Evolutionary conservation across 2,888 invertebrate genomes (phyloP), one percentile per base, ranked within the genome.

Genomic region (Phengaris arion): DNA sequence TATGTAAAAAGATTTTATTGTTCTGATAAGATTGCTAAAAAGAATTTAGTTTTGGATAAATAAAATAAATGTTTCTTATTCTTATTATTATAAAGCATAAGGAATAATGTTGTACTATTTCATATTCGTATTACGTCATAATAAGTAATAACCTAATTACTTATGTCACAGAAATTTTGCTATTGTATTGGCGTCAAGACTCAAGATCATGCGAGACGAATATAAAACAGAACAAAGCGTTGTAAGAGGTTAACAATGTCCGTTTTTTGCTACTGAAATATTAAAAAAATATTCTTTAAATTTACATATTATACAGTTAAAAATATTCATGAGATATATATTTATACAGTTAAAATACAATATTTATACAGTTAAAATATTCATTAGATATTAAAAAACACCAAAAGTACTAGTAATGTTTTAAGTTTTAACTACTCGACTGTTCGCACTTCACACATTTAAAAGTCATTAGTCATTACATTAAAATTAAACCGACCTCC

Each of bases 141-240:
- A n/a, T n/a, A n/a, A n/a, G n/a, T n/a, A n/a, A n/a, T n/a, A n/a
- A n/a, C n/a, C n/a, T 59, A 15, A 9, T 4, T 15, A 64, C 59
- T 10, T 64, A 22, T 64, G 59, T 22, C 35, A 64, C 59, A 22
- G 35, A 52, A 52, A 52, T 52, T 52, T 52, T 35, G 35, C 64
- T 64, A 35, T 64, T 64, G 64, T 64, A n/a, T n/a, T n/a, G n/a
- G n/a, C n/a, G n/a, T 10, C 8, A 8, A 64, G 64, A 35, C 35
- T 64, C 64, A 64, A 35, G 12, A 64, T 64, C 64, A 64, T 12
- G 35, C 64, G 64, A 64, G 64, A 64, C 64, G 35, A 35, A 35
- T 22, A 10, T 59, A 59, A 35, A n/a, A n/a, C 9, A 35, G 35
- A 64, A 64, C 22, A 6, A 35, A 12, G 64, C 64, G 35, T 22